Evolutionary conservation across 2,888 invertebrate genomes (phyloP), one percentile per base, ranked within the genome.

Genomic region (Aleiodes alternator): DNA sequence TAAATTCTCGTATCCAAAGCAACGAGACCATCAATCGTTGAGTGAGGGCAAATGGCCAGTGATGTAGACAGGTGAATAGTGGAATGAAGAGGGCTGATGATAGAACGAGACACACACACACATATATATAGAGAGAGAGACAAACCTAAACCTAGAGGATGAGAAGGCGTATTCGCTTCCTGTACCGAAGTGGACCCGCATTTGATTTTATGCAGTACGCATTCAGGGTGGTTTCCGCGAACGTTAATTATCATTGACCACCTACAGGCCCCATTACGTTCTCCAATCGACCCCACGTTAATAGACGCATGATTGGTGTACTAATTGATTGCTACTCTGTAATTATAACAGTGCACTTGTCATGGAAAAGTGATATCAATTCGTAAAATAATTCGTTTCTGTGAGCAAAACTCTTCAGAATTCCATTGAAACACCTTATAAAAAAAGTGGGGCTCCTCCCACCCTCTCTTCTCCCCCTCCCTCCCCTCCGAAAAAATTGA

Each of bases 311-410:
- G 89, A 89, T 89, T 89, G 89, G 86, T 88, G 85, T 86, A 84
- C 86, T 89, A 89, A 89, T 88, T 88, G 89, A 89, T 89, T 88
- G 89, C 88, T 87, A 88, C 88, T 87, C 84, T 86, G 88, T 88
- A 87, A 88, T 89, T 89, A 89, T 88, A 88, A 88, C 88, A 86
- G 88, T 88, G 87, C 87, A 88, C 85, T 85, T 38, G 82, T 78
- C 68, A 68, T 76, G 77, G 78, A 73, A 82, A 43, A 81, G 23
- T 80, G 84, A 85, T 84, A 85, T 82, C 82, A 83, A 80, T 77
- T 78, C 80, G 79, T 78, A 8, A 38, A 38, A 38, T 38, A 5
- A 3, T 38, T 38, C 23, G 2, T 23, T 23, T 23, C 23, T 23
- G 2, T 23, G 2, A 23, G 1, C 23, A 23, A 23, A 23, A 23